Percentiles rank a stretch among this genome's conserved stretches.
Evolutionary conservation across 1,140 invertebrate species (phyloP).

Genomic region (Neoseiulus cucumeris): DNA sequence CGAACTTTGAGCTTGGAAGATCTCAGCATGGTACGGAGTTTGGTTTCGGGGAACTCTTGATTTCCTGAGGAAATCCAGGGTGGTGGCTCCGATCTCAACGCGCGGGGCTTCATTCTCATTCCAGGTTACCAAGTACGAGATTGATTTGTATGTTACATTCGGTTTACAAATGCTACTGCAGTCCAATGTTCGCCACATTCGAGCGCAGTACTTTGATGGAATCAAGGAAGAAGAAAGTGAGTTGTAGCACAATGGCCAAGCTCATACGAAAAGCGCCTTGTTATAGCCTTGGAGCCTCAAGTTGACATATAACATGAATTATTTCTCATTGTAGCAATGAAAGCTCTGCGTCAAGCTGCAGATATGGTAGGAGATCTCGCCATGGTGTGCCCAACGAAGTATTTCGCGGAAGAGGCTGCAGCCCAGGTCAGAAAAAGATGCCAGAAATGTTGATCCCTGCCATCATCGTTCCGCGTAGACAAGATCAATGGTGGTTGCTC

Average conservation of each 20-base stretch:
- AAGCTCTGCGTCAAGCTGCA: neutral
- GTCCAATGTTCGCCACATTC: neutral
- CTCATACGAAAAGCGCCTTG: no score
- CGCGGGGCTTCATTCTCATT: no score
- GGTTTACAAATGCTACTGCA: conserved; percentile 3
- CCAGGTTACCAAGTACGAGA: conserved; percentile 7
- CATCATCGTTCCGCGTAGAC: no score
- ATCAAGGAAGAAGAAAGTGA: neutral
- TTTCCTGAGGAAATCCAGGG: no score
- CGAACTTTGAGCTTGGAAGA: neutral
- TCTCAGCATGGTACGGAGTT: neutral
- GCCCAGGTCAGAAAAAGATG: neutral
- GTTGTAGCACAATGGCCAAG: no score
- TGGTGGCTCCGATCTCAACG: no score
- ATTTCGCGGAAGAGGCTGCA: neutral
- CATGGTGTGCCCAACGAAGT: neutral
- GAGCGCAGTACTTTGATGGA: neutral
- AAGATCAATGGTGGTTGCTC: no score
- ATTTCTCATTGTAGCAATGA: neutral
- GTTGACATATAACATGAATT: no score
- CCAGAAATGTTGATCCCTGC: no score
- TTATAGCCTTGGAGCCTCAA: no score
- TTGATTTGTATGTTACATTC: neutral
- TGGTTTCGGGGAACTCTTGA: no score
- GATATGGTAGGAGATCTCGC: neutral